Evolutionary conservation across 2,113 vertebrate genomes (phyloP).

Genomic region (Eurystomus gularis): DNA sequence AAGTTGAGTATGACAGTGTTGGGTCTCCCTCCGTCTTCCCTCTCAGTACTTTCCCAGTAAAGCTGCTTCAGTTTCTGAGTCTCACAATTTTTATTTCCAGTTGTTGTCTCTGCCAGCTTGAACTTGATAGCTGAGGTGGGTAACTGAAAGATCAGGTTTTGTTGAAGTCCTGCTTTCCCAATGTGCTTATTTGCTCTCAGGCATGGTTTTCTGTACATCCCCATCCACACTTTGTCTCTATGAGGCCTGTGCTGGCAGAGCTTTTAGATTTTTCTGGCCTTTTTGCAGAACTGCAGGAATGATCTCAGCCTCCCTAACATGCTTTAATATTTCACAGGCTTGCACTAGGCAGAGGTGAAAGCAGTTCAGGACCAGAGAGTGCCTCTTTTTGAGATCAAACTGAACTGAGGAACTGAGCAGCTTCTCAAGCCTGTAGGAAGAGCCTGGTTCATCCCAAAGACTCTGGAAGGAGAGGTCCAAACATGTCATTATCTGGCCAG

Average conservation of each 20-base stretch:
- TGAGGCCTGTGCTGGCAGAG: background rate
- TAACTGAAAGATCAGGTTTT: background rate
- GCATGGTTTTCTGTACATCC: background rate
- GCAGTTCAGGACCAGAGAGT: background rate
- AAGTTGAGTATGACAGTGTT: background rate
- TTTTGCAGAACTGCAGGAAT: background rate
- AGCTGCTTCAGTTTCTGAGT: background rate
- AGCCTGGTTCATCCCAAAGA: background rate
- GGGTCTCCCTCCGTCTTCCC: background rate
- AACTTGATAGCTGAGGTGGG: background rate
- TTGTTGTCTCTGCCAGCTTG: background rate
- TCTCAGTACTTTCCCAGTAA: background rate
- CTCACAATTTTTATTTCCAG: background rate
- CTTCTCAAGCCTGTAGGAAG: background rate
- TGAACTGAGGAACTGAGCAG: background rate
- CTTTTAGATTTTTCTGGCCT: background rate
- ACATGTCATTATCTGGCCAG: background rate
- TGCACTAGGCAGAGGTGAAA: background rate
- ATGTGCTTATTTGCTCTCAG: background rate
- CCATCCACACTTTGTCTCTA: background rate
- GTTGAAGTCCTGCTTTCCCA: background rate
- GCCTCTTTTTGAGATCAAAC: background rate
- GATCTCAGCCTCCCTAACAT: background rate
- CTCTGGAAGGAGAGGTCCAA: background rate
- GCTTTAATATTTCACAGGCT: background rate